Evolutionary conservation across 2,797 vertebrate species (phyloP).

Genomic region (Hemitrygon akajei): DNA sequence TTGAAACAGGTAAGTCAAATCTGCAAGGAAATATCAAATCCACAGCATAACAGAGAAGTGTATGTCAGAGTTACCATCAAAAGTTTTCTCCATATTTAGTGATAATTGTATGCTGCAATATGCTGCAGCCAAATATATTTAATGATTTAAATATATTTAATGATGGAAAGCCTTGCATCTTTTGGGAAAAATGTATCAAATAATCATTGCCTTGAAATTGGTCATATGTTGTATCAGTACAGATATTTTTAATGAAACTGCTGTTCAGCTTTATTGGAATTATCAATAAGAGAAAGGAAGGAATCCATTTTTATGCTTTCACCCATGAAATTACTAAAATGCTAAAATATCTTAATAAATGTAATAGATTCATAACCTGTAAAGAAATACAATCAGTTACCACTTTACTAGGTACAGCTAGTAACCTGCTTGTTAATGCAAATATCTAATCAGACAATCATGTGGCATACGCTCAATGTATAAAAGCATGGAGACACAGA

Average conservation of each 20-base stretch:
- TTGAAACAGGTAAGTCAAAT: background rate
- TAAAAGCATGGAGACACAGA: too few relatives aligned
- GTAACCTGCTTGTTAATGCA: too few relatives aligned
- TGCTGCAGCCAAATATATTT: background rate
- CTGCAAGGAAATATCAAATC: background rate
- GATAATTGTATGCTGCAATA: background rate
- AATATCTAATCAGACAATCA: too few relatives aligned
- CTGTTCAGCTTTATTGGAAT: background rate
- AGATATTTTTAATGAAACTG: background rate
- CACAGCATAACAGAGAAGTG: background rate
- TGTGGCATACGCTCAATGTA: too few relatives aligned
- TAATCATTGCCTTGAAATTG: background rate
- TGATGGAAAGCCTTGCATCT: background rate
- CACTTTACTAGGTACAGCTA: too few relatives aligned
- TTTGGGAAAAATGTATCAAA: background rate
- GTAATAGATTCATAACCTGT: background rate
- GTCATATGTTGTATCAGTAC: background rate
- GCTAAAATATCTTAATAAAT: background rate
- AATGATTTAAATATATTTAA: too few relatives aligned
- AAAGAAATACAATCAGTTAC: too few relatives aligned
- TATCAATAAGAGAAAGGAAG: background rate
- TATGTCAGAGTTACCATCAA: background rate
- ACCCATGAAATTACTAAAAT: background rate
- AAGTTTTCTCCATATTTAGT: background rate
- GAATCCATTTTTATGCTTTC: background rate